phyloP scores from a whole-genome alignment of 2,113 vertebrate genomes.

The Alligator mississippiensis region DNA sequence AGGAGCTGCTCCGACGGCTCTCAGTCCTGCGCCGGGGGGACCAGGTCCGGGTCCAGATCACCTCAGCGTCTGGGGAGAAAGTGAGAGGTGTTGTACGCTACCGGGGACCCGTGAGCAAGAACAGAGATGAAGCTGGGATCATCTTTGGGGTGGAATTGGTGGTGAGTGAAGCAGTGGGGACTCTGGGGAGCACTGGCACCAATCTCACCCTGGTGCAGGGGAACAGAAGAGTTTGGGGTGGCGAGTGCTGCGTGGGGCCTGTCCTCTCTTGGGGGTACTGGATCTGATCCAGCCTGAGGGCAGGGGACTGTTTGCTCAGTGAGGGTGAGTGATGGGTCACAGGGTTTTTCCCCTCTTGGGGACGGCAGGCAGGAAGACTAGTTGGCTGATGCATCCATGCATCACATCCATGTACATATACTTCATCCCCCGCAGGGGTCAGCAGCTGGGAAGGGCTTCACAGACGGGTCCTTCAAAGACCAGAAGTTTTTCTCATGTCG shows the following conservation, averaged over 20 bases:
- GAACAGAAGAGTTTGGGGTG: background rate
- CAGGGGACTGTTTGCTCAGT: background rate
- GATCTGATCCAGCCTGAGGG: background rate
- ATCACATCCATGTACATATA: background rate
- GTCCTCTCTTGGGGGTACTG: background rate
- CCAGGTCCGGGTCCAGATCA: conserved; percentile 72
- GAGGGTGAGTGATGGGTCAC: no score
- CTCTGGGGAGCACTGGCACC: background rate
- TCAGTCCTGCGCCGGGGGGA: conserved; percentile 56
- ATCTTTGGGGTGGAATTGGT: conserved; percentile 81
- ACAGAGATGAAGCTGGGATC: conserved; percentile 69
- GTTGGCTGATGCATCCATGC: no score
- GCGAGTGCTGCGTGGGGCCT: background rate
- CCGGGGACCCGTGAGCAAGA: conserved; percentile 68
- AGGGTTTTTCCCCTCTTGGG: no score
- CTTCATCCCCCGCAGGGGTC: conserved; percentile 43
- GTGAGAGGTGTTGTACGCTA: conserved; percentile 80
- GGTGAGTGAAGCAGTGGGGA: background rate
- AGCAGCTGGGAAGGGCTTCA: conserved; percentile 69
- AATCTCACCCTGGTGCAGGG: background rate
- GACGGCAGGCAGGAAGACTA: no score
- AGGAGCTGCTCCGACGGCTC: conserved; percentile 66
- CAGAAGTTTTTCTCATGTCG: conserved; percentile 80
- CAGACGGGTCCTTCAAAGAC: conserved; percentile 79
- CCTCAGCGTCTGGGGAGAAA: conserved; percentile 67